These are phyloP conservation scores for Melanophora roralis DNA, from an alignment of 2,888 invertebrate species.

Conservation along the genomic window DNA sequence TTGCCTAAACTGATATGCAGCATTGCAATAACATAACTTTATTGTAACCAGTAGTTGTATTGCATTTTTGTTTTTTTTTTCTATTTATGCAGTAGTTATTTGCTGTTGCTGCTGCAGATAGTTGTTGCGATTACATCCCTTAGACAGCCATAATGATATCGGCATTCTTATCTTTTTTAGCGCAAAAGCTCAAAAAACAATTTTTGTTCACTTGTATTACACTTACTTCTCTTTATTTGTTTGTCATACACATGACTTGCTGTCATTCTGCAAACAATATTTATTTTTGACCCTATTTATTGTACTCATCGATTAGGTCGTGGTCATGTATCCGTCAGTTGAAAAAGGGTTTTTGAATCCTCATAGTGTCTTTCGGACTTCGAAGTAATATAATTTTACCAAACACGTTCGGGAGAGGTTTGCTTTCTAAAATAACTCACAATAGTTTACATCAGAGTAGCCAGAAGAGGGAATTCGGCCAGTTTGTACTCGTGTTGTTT, in stretches of 20 bases:
- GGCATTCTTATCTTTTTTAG: conserved; percentile 72
- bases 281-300: too few relatives aligned
- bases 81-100: conserved; percentile 17
- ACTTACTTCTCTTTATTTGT: conserved; percentile 51
- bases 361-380: too few relatives aligned
- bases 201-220: conserved; percentile 67
- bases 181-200: conserved; percentile 64
- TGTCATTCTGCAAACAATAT: too few relatives aligned
- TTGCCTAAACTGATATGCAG: conserved; percentile 62
- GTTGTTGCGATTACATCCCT: conserved; percentile 58
- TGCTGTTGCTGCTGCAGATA: not conserved
- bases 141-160: conserved; percentile 73
- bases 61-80: conserved; percentile 2
- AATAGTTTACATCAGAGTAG: not conserved
- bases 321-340: too few relatives aligned
- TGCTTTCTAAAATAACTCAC: too few relatives aligned
- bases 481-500: too few relatives aligned
- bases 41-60: conserved; percentile 47
- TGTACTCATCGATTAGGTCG: too few relatives aligned
- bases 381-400: too few relatives aligned
- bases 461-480: too few relatives aligned
- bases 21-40: conserved; percentile 61
- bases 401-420: too few relatives aligned
- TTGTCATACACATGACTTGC: too few relatives aligned
- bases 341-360: too few relatives aligned